Evolutionary conservation across 2,113 vertebrate genomes (phyloP), one percentile per base, ranked within the genome.

Genomic region (Rhizomys pruinosus): DNA sequence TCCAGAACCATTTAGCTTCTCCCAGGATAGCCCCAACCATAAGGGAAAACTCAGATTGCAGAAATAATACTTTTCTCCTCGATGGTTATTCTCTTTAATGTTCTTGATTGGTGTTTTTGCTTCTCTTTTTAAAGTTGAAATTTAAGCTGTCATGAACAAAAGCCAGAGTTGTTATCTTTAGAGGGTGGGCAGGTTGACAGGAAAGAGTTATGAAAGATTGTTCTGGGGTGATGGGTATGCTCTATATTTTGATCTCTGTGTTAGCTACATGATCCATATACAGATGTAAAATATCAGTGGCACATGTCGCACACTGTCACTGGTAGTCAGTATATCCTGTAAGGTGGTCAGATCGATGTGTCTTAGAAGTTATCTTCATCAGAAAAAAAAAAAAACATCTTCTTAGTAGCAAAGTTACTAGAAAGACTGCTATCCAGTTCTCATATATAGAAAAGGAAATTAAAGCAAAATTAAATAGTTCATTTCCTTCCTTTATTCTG

Each of bases 51-150:
- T 17, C 63, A 59, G 15, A 39, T 16, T 13, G 78, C 47, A 42
- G 44, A 16, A 73, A 61, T 25, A 66, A 23, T 64, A 27, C 20
- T 77, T 22, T 78, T 77, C 32, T 77, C 44, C 32, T 77, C 32
- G 32, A 37, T 39, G n/a, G 72, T 74, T 87, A 29, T 25, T 85
- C 13, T 11, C 13, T 71, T 71, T 69, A 69, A 69, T 85, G 32
- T 68, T 74, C 37, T 64, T 29, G 16, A 39, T 64, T 29, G 16
- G 8, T 74, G 12, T 47, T 20, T 89, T 81, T 44, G 20, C 37
- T 66, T 88, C 5, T 78, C 27, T 64, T 94, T 52, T 72, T 68
- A 89, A 89, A 69, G 47, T 85, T 16, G 9, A 27, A 89, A 91
- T 72, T 95, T 79, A 78, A 37, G 42, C 20, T 73, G n/a, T 10